phyloP scores from a whole-genome alignment of 1,140 invertebrate genomes.

The Dysdera silvatica region DNA sequence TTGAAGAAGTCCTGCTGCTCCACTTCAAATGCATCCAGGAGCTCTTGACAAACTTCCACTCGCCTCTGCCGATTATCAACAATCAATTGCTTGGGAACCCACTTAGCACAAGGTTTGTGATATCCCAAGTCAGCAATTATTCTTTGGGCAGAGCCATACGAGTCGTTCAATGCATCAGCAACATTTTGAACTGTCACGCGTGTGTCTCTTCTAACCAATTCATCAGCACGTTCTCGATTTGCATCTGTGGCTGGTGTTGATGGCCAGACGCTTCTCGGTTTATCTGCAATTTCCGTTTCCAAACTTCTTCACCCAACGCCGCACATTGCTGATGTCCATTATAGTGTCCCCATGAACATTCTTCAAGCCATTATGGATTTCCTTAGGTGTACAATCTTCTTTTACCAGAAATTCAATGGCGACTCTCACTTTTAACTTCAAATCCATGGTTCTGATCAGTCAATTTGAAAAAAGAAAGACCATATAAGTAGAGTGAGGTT shows the following conservation, averaged over 20 bases:
- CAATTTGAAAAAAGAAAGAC: neutral
- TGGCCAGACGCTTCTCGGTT: neutral
- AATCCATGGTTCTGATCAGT: neutral
- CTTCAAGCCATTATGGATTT: neutral
- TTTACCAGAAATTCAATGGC: neutral
- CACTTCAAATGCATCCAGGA: neutral
- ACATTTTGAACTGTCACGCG: neutral
- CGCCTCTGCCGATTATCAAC: neutral
- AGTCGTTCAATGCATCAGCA: neutral
- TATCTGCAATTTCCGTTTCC: neutral
- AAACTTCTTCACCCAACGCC: neutral
- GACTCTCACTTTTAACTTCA: neutral
- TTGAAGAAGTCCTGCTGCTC: neutral
- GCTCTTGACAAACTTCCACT: neutral
- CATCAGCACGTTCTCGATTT: neutral
- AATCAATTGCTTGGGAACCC: neutral
- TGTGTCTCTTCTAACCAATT: neutral
- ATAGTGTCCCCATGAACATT: too few relatives aligned
- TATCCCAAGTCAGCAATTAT: neutral
- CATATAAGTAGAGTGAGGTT: neutral
- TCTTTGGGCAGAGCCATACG: neutral
- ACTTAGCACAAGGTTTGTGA: neutral
- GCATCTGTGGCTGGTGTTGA: neutral
- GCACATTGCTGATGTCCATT: neutral
- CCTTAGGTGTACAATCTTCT: neutral